phyloP scores from a whole-genome alignment of 1,140 invertebrate genomes.

The Lanistes nyassanus region DNA sequence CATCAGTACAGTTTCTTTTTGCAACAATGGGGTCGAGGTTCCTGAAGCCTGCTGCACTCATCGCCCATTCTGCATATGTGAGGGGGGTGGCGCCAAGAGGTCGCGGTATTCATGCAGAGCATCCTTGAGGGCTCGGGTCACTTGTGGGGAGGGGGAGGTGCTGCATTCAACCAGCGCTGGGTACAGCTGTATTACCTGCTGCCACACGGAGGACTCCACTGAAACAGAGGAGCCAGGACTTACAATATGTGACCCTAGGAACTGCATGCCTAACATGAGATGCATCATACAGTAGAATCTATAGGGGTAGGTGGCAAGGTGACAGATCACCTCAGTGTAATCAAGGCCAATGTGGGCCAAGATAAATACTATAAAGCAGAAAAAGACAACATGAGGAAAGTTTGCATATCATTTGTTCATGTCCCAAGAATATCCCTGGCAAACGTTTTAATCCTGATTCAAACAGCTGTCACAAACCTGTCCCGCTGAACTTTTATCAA shows the following conservation, averaged over 20 bases:
- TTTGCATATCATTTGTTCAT: no score
- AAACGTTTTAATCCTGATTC: no score
- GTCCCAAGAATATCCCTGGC: no score
- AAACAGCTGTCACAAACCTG: no score
- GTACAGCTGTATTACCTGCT: constrained; percentile 90
- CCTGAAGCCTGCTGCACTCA: not conserved
- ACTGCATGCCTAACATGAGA: not conserved
- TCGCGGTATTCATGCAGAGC: constrained; percentile 89
- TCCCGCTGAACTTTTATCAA: no score
- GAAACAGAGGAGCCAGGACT: constrained; percentile 6
- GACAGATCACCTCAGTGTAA: no score
- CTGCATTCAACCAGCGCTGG: constrained; percentile 91
- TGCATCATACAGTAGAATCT: not conserved
- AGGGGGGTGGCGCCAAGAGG: constrained; percentile 76
- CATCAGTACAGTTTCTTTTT: not conserved
- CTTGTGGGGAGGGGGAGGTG: constrained; percentile 72
- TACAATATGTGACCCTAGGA: not conserved
- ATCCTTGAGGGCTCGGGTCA: constrained; percentile 84
- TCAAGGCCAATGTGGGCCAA: no score
- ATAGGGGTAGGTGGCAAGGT: not conserved
- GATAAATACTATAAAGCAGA: no score
- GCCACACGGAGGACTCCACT: constrained; percentile 91
- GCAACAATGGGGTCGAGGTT: not conserved
- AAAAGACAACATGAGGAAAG: no score
- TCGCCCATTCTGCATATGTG: constrained; percentile 27